phyloP scores from a whole-genome alignment of 1,140 invertebrate genomes.

The Pemphigus obesinymphae region DNA sequence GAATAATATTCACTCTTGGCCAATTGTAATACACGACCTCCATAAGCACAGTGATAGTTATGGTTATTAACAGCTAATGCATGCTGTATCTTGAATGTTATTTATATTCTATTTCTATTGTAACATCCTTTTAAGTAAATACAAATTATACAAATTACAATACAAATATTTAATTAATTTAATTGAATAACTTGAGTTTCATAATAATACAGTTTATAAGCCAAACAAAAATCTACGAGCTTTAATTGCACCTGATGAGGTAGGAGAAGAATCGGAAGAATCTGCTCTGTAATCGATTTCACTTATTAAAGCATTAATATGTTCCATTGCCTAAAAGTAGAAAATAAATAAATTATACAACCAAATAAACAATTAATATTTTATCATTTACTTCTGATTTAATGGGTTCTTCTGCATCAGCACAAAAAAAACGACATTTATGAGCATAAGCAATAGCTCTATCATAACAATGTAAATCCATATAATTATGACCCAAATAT shows the following conservation, averaged over 20 bases:
- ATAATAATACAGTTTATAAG: neutral
- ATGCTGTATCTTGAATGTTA: no score
- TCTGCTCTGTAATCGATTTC: neutral
- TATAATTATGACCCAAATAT: constrained; percentile 26
- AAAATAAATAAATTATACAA: neutral
- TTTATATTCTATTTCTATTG: no score
- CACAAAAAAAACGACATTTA: neutral
- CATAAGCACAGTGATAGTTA: no score
- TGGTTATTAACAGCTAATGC: no score
- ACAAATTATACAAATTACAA: neutral
- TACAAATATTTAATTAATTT: neutral
- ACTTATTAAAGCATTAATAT: neutral
- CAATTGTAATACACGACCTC: no score
- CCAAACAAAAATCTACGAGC: constrained; percentile 31
- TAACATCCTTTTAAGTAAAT: neutral
- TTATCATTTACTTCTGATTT: neutral
- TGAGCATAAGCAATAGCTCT: neutral
- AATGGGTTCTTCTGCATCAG: neutral
- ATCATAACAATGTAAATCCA: constrained; percentile 24
- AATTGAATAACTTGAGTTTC: neutral
- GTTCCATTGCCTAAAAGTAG: neutral
- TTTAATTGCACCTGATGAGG: neutral
- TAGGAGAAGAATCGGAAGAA: neutral
- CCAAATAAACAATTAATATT: neutral
- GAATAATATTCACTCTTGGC: no score